A percentile compares a stretch with the other conserved stretches of the same genome.
Conservation (phyloP, 1,140 invertebrate genomes). For the Nephila pilipes region DNA sequence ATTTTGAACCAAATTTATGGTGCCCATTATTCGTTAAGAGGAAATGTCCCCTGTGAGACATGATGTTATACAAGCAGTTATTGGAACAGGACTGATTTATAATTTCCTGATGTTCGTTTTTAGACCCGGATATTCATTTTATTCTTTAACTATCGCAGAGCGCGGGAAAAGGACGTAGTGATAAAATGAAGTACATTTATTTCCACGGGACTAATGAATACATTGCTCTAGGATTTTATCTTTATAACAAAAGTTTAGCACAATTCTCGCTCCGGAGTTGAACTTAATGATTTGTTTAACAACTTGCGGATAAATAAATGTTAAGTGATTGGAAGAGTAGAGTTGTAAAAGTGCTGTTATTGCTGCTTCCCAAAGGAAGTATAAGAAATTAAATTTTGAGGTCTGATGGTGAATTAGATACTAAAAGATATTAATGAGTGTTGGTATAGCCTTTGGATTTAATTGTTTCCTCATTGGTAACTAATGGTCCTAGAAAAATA, state of each 20-base stretch:
- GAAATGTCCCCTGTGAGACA: slow-evolving; percentile 27
- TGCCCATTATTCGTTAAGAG: slow-evolving; percentile 32
- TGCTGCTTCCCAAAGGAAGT: neutral
- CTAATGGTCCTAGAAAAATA: no score
- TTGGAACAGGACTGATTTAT: slow-evolving; percentile 56
- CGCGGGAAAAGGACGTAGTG: neutral
- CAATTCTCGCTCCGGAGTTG: neutral
- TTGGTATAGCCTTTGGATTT: no score
- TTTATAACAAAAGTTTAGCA: neutral
- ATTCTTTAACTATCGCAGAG: neutral
- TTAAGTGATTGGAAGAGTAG: neutral
- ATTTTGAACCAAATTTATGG: slow-evolving; percentile 53
- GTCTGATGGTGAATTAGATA: neutral
- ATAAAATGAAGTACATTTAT: slow-evolving; percentile 17
- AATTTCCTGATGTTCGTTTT: slow-evolving; percentile 38
- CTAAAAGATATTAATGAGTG: no score
- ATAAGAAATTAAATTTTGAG: neutral
- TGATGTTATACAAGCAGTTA: slow-evolving; percentile 30
- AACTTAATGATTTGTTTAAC: slow-evolving; percentile 11
- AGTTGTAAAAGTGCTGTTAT: slow-evolving; percentile 1
- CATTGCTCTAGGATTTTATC: neutral
- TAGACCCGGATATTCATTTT: neutral
- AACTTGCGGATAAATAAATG: slow-evolving; percentile 10
- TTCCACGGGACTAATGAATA: neutral
- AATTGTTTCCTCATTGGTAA: no score